Base-by-base conservation (phyloP, 2,888 invertebrate genomes). In the Brachylomia viminalis region DNA sequence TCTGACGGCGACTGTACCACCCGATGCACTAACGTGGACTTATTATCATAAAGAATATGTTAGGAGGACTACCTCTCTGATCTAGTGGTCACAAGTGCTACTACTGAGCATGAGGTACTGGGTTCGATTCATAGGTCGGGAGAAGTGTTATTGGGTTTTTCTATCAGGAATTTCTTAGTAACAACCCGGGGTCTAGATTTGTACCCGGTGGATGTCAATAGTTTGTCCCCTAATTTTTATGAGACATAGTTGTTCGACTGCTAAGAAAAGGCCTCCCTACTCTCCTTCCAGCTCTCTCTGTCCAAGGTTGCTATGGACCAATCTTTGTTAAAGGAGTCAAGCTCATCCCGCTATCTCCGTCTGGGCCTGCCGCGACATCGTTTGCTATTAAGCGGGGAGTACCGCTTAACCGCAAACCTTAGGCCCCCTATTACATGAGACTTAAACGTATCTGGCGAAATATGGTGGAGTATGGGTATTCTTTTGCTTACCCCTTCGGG, bases 361-460 rank as follows among this genome's bases (percentile, higher is more conserved):
- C 20, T 49, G 20, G 49, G 20, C 49, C 20, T 49, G 20, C 49
- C 49, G 20, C 17, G 7, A 49, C n/a, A n/a, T n/a, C 54, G n/a
- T 54, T 54, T n/a, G n/a, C 11, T 5, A 54, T n/a, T 54, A n/a
- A n/a, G 13, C 11, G 11, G 1, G n/a, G n/a, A n/a, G n/a, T n/a
- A n/a, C n/a, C n/a, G n/a, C n/a, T n/a, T n/a, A n/a, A n/a, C n/a
- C n/a, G n/a, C n/a, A n/a, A n/a, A n/a, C n/a, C n/a, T n/a, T n/a
- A n/a, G n/a, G 5, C n/a, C 1, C 6, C 11, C 13, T n/a, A 54
- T 54, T 5, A n/a, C 11, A n/a, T n/a, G n/a, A 0, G 0, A n/a
- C n/a, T 13, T 13, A n/a, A 54, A 54, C n/a, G 27, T 54, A 54
- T 54, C 54, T n/a, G 54, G n/a, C 0, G 0, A 56, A 27, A 15